Evolutionary conservation across 2,113 vertebrate species (phyloP), one percentile per base, ranked within the genome.

Genomic region (Nyctereutes procyonoides): DNA sequence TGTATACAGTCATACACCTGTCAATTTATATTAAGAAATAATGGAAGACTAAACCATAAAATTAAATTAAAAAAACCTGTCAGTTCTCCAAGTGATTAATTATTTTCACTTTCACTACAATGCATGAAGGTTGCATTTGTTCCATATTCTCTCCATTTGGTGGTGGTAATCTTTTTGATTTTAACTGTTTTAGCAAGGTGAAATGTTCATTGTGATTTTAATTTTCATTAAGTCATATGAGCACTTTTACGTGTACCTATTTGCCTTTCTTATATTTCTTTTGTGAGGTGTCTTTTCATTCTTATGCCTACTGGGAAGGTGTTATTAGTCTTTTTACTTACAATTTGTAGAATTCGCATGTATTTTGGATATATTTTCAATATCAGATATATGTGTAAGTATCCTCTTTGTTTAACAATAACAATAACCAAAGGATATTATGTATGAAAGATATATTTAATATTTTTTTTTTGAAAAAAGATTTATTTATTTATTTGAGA

Each of bases 341-440:
- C 63, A 3, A 56, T 85, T 60, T 71, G 22, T 90, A 94, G 58
- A 84, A 51, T 94, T 85, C 93, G 32, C 84, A 12, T 93, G 26
- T 90, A 71, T 77, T 74, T 8, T 94, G 62, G 28, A 38, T 97
- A 14, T 82, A 60, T 93, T 51, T 88, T 90, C 20, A 95, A 83
- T 79, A 56, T 94, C 63, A 69, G 16, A 20, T 74, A 43, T 32
- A 58, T 71, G 28, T 60, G 2, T 93, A 79, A 60, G 28, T 89
- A 28, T 88, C 13, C 4, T 93, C 10, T 96, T 60, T 32, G 80
- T 77, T 90, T 92, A 81, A 32, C 17, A 82, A 24, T 15, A 92
- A 43, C 16, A 71, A 35, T 63, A 89, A 35, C 8, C n/a, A 85
- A 73, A 93, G 4, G 48, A 58, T 90, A 43, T 79, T 81, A n/a